phyloP scores from a whole-genome alignment of 2,888 invertebrate genomes.

The Coecobrya sp. region DNA sequence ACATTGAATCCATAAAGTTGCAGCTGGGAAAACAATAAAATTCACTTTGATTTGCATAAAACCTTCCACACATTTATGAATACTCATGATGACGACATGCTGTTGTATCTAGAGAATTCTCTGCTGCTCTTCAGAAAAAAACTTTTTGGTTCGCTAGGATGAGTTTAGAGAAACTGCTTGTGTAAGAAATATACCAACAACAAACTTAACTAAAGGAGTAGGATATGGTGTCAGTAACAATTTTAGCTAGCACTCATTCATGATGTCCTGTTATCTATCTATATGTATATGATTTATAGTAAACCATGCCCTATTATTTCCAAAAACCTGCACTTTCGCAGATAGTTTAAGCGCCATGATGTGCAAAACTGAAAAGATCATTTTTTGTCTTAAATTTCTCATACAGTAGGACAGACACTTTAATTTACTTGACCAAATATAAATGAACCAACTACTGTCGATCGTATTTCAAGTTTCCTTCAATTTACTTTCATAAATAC shows the following conservation, averaged over 20 bases:
- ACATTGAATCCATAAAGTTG: slow-evolving; percentile 99
- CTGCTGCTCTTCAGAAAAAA: too few relatives aligned
- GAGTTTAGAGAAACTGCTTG: too few relatives aligned
- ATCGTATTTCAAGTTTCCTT: too few relatives aligned
- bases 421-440: too few relatives aligned
- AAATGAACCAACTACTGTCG: too few relatives aligned
- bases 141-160: too few relatives aligned
- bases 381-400: too few relatives aligned
- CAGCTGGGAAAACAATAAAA: slow-evolving; percentile 91
- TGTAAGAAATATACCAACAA: not conserved
- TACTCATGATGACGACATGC: not conserved
- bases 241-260: not conserved
- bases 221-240: not conserved
- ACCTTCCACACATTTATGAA: slow-evolving; percentile 16
- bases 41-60: slow-evolving; percentile 82
- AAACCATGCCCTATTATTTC: too few relatives aligned
- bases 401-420: too few relatives aligned
- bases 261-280: not conserved
- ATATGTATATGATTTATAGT: slow-evolving; percentile 29
- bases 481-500: too few relatives aligned
- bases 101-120: not conserved
- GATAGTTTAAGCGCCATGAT: not conserved
- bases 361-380: too few relatives aligned
- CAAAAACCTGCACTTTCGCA: not conserved
- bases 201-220: too few relatives aligned